phyloP scores from a whole-genome alignment of 2,888 invertebrate species.

The Cataglyphis rosenhaueri region DNA sequence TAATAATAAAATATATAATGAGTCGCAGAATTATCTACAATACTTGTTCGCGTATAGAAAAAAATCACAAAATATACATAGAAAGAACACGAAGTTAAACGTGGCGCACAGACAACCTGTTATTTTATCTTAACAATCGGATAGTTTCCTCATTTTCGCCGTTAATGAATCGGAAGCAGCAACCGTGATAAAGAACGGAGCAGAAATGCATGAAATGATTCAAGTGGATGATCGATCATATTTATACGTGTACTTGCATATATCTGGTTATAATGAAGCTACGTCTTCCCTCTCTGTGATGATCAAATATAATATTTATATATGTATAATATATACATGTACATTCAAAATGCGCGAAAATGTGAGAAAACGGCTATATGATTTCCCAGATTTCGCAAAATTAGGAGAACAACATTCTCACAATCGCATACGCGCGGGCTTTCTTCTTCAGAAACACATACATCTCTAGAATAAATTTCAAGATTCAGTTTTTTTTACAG shows the following conservation, averaged over 20 bases:
- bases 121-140: slow-evolving; percentile 20
- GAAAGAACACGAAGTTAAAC: slow-evolving; percentile 77
- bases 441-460: neutral
- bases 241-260: slow-evolving; percentile 45
- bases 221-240: slow-evolving; percentile 33
- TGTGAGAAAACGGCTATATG: slow-evolving; percentile 73
- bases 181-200: slow-evolving; percentile 51
- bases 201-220: slow-evolving; percentile 31
- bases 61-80: slow-evolving; percentile 86
- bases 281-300: slow-evolving; percentile 71
- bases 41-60: slow-evolving; percentile 84
- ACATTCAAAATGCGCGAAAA: slow-evolving; percentile 73
- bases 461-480: neutral
- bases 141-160: slow-evolving; percentile 31
- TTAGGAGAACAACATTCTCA: slow-evolving; percentile 72
- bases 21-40: slow-evolving; percentile 84
- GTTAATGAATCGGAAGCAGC: slow-evolving; percentile 56
- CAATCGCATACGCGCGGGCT: slow-evolving; percentile 19
- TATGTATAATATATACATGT: slow-evolving; percentile 77
- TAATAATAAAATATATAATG: slow-evolving; percentile 80
- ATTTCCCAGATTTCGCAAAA: slow-evolving; percentile 71
- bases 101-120: slow-evolving; percentile 55
- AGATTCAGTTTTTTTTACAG: neutral
- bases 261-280: slow-evolving; percentile 72
- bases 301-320: slow-evolving; percentile 76